Evolutionary conservation across 2,797 vertebrate species (phyloP), one percentile per base, ranked within the genome.

Genomic region (Botia kubotai): DNA sequence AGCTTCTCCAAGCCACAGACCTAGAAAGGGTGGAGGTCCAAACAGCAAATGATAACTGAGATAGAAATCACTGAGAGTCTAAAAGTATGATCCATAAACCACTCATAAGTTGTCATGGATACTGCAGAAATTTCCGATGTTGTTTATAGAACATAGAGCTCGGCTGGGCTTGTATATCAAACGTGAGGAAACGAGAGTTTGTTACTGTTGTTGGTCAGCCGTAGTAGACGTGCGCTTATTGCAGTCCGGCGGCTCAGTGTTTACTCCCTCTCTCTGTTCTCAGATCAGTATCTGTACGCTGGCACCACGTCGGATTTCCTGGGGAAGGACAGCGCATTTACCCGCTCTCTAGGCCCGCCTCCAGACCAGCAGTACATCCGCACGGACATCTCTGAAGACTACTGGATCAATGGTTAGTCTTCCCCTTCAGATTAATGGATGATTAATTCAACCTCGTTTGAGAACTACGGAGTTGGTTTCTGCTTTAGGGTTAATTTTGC

Each of bases 221-320:
- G 7, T 50, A 57, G 29, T 65, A 26, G 68, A 63, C 17, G 11
- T 74, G 46, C 21, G 43, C 43, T 75, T 76, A 29, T 48, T 78
- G 29, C 33, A 36, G 19, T 48, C 66, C 68, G 17, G 81, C 21
- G 53, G 33, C 29, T 43, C 33, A 21, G n/a, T 68, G 72, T 80
- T 74, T 80, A 74, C 14, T 68, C n/a, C 14, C 36, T 75, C 57
- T 85, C 5, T 71, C 80, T 84, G 77, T 77, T 91, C 86, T 13
- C 91, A 99, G 98, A 97, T 91, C 95, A 96, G 77, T 97, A 96
- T 90, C 94, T 99, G 81, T 99, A 98, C 82, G 95, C 93, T 70
- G 98, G 97, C 88, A 98, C 97, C 10, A 96, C 97, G 17, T 99
- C 97, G 55, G 98, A 99, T 93, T 99, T 99, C 91, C 94, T 99